These are phyloP conservation scores for Marmota monax DNA, from an alignment of 2,113 vertebrate species.

Conservation along the genomic window DNA sequence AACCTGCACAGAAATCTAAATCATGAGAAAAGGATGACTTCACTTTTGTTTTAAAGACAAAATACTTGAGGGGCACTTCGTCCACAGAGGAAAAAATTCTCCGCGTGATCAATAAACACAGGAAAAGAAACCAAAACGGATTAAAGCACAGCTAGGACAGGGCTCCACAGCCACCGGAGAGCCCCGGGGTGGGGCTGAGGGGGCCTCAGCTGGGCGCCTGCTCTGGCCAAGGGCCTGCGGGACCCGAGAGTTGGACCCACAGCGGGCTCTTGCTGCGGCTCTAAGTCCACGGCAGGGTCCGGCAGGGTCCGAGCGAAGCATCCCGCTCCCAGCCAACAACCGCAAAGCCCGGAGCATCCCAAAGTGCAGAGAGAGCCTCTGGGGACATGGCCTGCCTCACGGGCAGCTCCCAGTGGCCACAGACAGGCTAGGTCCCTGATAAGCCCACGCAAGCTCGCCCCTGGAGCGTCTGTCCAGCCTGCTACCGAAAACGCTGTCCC, in stretches of 20 bases:
- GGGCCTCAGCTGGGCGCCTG: too few species aligned
- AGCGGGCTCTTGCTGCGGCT: not conserved
- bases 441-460: not conserved
- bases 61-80: not conserved
- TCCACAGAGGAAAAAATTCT: not conserved
- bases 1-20: too few species aligned
- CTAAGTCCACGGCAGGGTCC: not conserved
- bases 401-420: not conserved
- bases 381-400: not conserved
- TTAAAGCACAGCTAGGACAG: not conserved
- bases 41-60: not conserved
- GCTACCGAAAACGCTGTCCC: not conserved
- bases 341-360: not conserved
- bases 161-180: rapidly evolving
- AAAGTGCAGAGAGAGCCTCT: not conserved
- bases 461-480: not conserved
- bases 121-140: not conserved
- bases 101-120: not conserved
- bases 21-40: too few species aligned
- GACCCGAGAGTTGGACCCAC: not conserved
- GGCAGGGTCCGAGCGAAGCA: not conserved
- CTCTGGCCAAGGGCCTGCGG: too few species aligned
- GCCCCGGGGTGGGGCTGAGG: not conserved
- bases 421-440: not conserved
- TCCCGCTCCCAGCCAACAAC: not conserved